These are phyloP conservation scores for Ganaspis sp. DNA, from an alignment of 1,140 invertebrate genomes.

Conservation along the genomic window DNA sequence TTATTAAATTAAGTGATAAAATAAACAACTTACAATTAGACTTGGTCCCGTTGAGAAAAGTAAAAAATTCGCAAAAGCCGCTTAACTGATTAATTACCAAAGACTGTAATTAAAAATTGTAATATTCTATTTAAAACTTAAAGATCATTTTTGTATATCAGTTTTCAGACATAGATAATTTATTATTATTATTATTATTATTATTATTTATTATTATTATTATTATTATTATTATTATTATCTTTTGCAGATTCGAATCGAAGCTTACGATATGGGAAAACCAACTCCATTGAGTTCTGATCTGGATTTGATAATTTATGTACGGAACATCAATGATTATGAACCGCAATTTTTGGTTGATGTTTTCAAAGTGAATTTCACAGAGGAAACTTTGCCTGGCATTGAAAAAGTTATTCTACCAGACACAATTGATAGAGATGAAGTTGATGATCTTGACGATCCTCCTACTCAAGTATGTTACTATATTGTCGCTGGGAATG, in stretches of 20 bases:
- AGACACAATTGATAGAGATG: constrained; percentile 89
- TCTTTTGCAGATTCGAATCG: constrained; percentile 85
- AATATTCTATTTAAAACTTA: too few species aligned
- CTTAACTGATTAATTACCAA: too few species aligned
- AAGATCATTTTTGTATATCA: too few species aligned
- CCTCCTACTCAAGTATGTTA: constrained; percentile 89
- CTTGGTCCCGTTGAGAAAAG: too few species aligned
- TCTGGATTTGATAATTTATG: constrained; percentile 91
- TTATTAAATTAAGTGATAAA: too few species aligned
- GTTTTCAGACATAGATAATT: too few species aligned
- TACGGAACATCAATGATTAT: constrained; percentile 92
- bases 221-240: constrained; percentile 19
- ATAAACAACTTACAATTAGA: too few species aligned
- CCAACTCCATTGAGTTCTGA: constrained; percentile 91
- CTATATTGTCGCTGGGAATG: constrained; percentile 89
- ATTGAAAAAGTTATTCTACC: constrained; percentile 84
- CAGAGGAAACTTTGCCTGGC: constrained; percentile 85
- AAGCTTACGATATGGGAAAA: constrained; percentile 91
- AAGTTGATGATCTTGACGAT: constrained; percentile 87
- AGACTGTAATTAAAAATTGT: too few species aligned
- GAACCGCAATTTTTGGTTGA: constrained; percentile 91
- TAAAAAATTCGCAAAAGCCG: too few species aligned
- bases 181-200: too few species aligned
- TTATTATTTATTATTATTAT: not conserved
- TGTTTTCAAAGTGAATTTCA: constrained; percentile 85